Evolutionary conservation across 2,888 invertebrate species (phyloP).

Genomic region (Asteroscopus sphinx): DNA sequence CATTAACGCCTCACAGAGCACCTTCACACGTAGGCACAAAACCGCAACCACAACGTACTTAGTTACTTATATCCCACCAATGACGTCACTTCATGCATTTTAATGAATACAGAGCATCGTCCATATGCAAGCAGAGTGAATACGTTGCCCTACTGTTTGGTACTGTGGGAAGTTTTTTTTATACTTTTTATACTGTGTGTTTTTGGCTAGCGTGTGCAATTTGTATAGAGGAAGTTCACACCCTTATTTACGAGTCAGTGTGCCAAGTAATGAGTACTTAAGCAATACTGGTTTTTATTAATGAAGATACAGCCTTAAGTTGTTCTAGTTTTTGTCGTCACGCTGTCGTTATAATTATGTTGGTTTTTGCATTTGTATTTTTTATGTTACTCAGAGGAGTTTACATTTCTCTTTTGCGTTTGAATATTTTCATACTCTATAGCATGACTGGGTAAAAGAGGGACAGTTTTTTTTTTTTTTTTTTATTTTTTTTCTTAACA

Average conservation of each 20-base stretch:
- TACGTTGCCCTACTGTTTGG: slow-evolving; percentile 64
- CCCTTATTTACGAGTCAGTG: slow-evolving; percentile 8
- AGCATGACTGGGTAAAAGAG: too few species aligned
- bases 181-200: slow-evolving; percentile 42
- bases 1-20: slow-evolving; percentile 30
- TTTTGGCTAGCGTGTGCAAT: slow-evolving; percentile 36
- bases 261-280: slow-evolving; percentile 7
- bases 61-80: slow-evolving; percentile 49
- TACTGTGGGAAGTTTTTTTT: slow-evolving; percentile 57
- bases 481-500: too few species aligned
- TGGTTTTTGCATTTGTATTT: neutral
- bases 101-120: slow-evolving; percentile 76
- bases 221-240: slow-evolving; percentile 10
- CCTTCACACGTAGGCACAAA: slow-evolving; percentile 48
- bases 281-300: slow-evolving; percentile 20
- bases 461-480: too few species aligned
- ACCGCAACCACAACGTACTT: too few species aligned
- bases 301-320: slow-evolving; percentile 5
- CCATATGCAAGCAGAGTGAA: slow-evolving; percentile 73
- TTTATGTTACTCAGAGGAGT: neutral
- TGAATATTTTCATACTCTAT: too few species aligned
- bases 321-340: slow-evolving; percentile 3
- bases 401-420: too few species aligned
- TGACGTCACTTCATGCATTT: slow-evolving; percentile 81
- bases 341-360: slow-evolving; percentile 11